Base-by-base conservation (phyloP, 2,113 vertebrate species). In the Spea multiplicata region DNA sequence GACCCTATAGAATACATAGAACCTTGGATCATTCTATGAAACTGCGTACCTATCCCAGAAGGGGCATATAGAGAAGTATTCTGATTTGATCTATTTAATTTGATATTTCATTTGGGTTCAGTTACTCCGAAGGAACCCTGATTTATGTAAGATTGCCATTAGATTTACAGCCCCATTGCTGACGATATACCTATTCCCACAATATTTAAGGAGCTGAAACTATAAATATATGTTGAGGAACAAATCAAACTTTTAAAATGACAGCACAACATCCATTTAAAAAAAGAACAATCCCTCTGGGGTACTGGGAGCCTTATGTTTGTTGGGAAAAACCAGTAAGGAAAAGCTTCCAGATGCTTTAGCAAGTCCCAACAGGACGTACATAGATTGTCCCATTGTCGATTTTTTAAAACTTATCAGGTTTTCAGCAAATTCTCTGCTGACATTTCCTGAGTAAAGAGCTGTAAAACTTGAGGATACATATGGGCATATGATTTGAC, bases 261-360 rank as follows among this genome's bases (percentile, higher is more conserved):
- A 13, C 10, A 5, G 9, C 55, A 13, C 14, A 59, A 59, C 55
- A 13, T 59, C 55, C 57, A 67, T 73, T 46, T 73, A 12, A 66
- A 49, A n/a, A 66, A 73, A 44, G 45, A 30, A 71, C 17, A 50
- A 55, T 14, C 66, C 77, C 62, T 80, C 71, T 73, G 77, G 30
- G 61, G 70, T 65, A 73, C 71, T 80, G n/a, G n/a, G 71, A 12
- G 70, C 50, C 13, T 73, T 50, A 59, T 57, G 71, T 66, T 73
- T 57, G 61, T 53, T 80, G 77, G 77, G 77, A 80, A 80, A 72
- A 46, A 67, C 49, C 48, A 44, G 44, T 50, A 67, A 67, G 44
- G 62, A 66, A 80, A 73, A 72, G 59, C 13, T 72, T 72, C 76
- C 76, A 78, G 76, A 78, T 78, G 68, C 76, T 72, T 72, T 71